Conservation (phyloP, 2,113 vertebrate genomes). For the Ctenodactylus gundi region DNA sequence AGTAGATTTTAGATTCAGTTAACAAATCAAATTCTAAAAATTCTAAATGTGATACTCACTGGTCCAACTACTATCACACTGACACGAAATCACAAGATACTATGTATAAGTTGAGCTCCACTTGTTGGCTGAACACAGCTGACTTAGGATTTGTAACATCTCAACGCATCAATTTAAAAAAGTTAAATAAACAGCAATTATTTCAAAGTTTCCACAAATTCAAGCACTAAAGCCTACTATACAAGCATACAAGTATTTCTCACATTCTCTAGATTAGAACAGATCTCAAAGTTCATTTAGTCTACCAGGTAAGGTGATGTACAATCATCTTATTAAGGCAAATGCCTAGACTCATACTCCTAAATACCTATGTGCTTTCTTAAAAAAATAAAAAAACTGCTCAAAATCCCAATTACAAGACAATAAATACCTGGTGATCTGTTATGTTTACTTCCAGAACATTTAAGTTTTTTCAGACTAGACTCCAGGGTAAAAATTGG, state of each 20-base stretch:
- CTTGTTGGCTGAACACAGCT: rapidly evolving
- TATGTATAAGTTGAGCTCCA: background rate
- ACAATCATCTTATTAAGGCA: background rate
- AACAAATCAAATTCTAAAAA: background rate
- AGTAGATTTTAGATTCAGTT: background rate
- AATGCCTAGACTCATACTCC: background rate
- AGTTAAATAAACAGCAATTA: background rate
- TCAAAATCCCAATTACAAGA: background rate
- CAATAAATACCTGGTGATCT: background rate
- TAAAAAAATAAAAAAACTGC: background rate
- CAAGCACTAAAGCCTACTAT: background rate
- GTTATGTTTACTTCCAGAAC: background rate
- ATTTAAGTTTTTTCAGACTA: background rate
- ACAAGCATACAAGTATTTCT: background rate
- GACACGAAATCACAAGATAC: background rate
- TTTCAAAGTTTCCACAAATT: background rate
- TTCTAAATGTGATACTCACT: background rate
- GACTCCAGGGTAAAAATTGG: background rate
- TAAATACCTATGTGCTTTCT: background rate
- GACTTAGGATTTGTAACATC: background rate
- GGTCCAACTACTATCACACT: background rate
- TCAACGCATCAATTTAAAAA: background rate
- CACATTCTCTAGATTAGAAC: background rate
- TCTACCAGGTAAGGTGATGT: background rate
- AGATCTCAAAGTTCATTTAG: background rate